Evolutionary conservation across 2,113 vertebrate genomes (phyloP).

Genomic region (Sialia sialis): DNA sequence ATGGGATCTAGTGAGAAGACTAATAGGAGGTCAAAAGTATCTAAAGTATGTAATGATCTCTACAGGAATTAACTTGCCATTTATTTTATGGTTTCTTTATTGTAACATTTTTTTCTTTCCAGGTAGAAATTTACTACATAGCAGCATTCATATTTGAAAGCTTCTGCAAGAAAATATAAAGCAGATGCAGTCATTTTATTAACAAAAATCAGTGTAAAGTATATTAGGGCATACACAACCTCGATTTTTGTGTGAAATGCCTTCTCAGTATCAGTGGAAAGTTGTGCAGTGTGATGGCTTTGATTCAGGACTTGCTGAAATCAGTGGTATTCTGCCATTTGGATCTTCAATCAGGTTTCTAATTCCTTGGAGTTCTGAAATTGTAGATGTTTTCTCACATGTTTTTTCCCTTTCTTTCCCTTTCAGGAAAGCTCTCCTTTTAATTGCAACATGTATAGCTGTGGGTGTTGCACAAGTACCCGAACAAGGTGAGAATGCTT

Average conservation of each 20-base stretch:
- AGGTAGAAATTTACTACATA: not conserved
- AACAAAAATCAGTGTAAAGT: not conserved
- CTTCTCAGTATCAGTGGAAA: not conserved
- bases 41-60: not conserved
- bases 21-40: not conserved
- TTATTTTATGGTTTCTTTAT: not conserved
- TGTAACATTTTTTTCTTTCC: not conserved
- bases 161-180: not conserved
- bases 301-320: not conserved
- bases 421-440: conserved; percentile 86
- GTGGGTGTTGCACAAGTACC: conserved; percentile 77
- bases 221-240: not conserved
- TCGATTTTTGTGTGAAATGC: not conserved
- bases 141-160: not conserved
- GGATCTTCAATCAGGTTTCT: not conserved
- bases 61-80: not conserved
- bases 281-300: not conserved
- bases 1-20: not conserved
- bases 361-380: not conserved
- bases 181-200: not conserved
- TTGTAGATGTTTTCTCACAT: not conserved
- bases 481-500: conserved; percentile 73
- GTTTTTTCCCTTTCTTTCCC: not conserved
- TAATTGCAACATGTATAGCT: conserved; percentile 86
- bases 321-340: not conserved